Evolutionary conservation across 2,113 vertebrate genomes (phyloP).

Genomic region (Danio rerio): DNA sequence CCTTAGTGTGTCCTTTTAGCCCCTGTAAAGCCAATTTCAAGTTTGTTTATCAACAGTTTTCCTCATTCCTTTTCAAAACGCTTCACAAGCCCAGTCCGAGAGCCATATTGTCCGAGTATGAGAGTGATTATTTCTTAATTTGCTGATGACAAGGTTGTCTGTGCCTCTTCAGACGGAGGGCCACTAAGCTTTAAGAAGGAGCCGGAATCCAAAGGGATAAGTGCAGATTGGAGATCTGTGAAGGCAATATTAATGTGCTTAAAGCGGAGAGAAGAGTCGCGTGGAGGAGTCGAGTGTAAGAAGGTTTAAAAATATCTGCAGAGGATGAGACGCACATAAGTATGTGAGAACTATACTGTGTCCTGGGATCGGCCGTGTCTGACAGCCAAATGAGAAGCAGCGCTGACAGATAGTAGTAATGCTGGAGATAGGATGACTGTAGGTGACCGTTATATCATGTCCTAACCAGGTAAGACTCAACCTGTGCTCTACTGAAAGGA

Average conservation of each 20-base stretch:
- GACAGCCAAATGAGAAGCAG: constrained; percentile 31
- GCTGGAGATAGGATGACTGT: constrained; percentile 31
- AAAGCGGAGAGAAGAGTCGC: constrained; percentile 50
- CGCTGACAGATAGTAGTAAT: constrained; percentile 27
- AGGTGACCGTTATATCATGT: constrained; percentile 32
- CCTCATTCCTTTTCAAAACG: constrained; percentile 6
- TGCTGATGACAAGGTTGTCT: constrained; percentile 53
- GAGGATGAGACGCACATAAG: constrained; percentile 56
- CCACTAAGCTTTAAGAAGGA: constrained; percentile 49
- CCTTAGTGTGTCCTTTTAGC: constrained; percentile 12
- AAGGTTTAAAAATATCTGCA: constrained; percentile 57
- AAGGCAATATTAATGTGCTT: constrained; percentile 62
- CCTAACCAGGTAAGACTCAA: neutral
- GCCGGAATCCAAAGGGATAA: constrained; percentile 52
- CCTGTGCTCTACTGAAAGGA: neutral
- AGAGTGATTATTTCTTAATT: constrained; percentile 54
- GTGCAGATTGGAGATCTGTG: constrained; percentile 58
- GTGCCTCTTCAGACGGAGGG: constrained; percentile 32
- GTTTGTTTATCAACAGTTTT: constrained; percentile 27
- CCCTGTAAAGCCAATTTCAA: neutral
- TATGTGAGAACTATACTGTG: constrained; percentile 46
- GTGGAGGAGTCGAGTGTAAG: constrained; percentile 46
- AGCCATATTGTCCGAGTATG: neutral
- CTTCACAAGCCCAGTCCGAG: neutral
- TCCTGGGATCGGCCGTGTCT: constrained; percentile 53